Evolutionary conservation across 2,888 invertebrate genomes (phyloP).

Genomic region (Athalia rosae): DNA sequence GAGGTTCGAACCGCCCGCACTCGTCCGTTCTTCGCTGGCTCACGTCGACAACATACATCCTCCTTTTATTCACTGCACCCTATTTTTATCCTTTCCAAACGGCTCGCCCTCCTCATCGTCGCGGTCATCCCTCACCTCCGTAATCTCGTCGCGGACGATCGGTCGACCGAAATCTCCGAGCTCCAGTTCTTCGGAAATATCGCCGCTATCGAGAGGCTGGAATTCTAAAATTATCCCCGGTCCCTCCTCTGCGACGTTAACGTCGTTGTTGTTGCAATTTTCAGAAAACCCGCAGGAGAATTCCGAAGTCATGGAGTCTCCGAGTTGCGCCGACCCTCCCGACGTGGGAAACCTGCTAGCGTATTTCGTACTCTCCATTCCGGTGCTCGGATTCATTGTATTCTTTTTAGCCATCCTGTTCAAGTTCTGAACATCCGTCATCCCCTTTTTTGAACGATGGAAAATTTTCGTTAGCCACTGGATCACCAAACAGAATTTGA

Average conservation of each 20-base stretch:
- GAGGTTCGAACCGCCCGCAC: neutral
- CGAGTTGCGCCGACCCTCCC: neutral
- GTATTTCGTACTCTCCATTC: slow-evolving; percentile 2
- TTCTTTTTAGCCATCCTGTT: neutral
- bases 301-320: neutral
- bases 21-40: neutral
- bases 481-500: slow-evolving; percentile 17
- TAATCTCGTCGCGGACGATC: neutral
- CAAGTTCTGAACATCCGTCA: slow-evolving; percentile 24
- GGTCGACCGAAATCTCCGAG: neutral
- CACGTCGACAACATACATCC: slow-evolving; percentile 15
- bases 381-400: neutral
- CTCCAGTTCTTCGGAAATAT: neutral
- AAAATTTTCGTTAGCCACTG: neutral
- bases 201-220: neutral
- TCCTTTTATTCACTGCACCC: slow-evolving; percentile 22
- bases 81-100: slow-evolving; percentile 13
- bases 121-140: neutral
- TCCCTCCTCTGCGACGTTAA: neutral
- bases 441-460: neutral
- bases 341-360: neutral
- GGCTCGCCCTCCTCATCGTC: neutral
- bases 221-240: neutral
- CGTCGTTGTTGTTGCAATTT: neutral
- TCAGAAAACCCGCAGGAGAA: neutral